Conservation (phyloP, 2,113 vertebrate genomes). For the Sebastes fasciatus region DNA sequence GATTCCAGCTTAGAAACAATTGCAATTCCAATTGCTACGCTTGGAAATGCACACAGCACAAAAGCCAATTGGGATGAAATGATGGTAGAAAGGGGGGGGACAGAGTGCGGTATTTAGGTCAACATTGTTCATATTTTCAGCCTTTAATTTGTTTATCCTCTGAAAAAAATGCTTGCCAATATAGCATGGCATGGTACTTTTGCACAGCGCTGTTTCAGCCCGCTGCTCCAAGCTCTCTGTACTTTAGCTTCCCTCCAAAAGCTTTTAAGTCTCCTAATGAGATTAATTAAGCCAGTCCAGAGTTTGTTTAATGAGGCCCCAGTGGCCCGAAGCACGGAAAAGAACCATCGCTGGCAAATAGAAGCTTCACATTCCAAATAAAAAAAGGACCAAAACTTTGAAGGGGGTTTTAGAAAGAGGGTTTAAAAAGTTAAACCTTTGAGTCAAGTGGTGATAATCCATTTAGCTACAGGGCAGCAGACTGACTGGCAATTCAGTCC, state of each 20-base stretch:
- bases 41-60: constrained; percentile 26
- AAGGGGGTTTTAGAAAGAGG: constrained; percentile 24
- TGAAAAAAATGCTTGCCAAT: constrained; percentile 39
- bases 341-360: constrained; percentile 35
- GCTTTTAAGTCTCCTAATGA: constrained; percentile 75
- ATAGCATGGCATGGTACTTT: constrained; percentile 29
- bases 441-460: constrained; percentile 40
- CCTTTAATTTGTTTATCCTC: constrained; percentile 61
- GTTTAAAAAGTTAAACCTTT: constrained; percentile 45
- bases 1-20: constrained; percentile 12
- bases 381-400: constrained; percentile 23
- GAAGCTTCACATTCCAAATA: constrained; percentile 44
- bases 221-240: constrained; percentile 40
- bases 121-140: constrained; percentile 60
- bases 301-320: constrained; percentile 75
- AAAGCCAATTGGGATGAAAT: constrained; percentile 35
- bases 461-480: constrained; percentile 25
- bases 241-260: constrained; percentile 57
- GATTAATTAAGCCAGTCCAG: constrained; percentile 76
- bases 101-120: constrained; percentile 63
- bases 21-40: not conserved
- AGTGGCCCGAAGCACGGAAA: constrained; percentile 66
- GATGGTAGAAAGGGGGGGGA: not conserved
- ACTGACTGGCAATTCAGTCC: not conserved
- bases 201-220: constrained; percentile 20